Conservation (phyloP, 92 coral and sea anemone genomes). For the Epizoanthus ramosus region DNA sequence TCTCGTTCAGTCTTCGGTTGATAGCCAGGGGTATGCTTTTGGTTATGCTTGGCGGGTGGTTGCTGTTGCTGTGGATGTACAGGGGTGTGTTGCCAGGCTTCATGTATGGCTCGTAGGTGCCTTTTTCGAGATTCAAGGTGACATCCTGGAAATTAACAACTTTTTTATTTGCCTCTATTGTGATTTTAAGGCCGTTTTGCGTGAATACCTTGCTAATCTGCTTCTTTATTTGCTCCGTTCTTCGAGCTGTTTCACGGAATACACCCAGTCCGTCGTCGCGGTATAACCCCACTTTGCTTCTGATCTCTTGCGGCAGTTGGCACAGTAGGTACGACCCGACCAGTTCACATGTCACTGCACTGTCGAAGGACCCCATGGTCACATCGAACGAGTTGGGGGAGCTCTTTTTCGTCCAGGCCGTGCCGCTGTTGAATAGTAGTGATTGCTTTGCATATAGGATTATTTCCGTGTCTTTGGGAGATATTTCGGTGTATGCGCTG, state of each 20-base stretch:
- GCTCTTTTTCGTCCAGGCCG: no score
- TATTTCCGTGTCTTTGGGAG: no score
- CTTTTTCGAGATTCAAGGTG: conserved; percentile 46
- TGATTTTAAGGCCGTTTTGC: conserved; percentile 44
- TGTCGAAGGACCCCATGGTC: conserved; percentile 31
- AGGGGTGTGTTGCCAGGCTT: conserved; percentile 3
- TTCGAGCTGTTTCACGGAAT: conserved; percentile 5
- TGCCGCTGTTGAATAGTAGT: no score
- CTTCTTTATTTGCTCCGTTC: conserved; percentile 41
- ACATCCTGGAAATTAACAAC: conserved; percentile 52
- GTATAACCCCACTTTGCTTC: conserved; percentile 19
- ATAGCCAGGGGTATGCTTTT: conserved; percentile 35
- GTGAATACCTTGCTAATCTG: conserved; percentile 36
- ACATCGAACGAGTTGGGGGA: conserved; percentile 26
- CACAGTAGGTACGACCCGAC: conserved; percentile 17
- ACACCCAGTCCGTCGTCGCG: conserved; percentile 30
- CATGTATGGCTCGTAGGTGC: conserved; percentile 50
- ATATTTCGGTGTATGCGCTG: no score
- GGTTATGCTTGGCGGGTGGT: conserved; percentile 22
- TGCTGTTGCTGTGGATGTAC: conserved; percentile 34
- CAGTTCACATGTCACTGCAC: conserved; percentile 33
- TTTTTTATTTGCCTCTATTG: conserved; percentile 59
- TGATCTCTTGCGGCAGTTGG: no score
- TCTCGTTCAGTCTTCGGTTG: no score
- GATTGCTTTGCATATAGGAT: no score